These are phyloP conservation scores for Porites australiensis DNA, from an alignment of 64 coral and sea anemone genomes.

Conservation along the genomic window DNA sequence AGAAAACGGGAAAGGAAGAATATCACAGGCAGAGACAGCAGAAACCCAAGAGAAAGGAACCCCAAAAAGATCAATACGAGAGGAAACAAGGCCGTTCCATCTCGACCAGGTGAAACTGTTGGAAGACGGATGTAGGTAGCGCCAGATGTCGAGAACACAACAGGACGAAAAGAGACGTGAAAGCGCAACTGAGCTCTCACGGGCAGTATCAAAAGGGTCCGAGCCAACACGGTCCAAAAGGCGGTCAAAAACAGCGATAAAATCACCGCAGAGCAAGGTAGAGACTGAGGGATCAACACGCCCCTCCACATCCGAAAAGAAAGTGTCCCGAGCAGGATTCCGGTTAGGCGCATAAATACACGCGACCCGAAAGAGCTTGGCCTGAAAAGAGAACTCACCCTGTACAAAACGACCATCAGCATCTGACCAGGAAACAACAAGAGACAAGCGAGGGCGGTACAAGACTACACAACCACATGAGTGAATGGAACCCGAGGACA, in stretches of 20 bases:
- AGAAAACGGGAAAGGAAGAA: constrained; percentile 18
- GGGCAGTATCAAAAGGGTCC: background rate
- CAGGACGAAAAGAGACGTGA: background rate
- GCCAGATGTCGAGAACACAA: constrained; percentile 24
- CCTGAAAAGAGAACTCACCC: background rate
- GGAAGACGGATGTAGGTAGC: background rate
- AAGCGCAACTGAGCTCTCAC: background rate
- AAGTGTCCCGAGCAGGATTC: background rate
- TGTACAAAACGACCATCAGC: background rate
- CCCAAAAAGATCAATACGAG: constrained; percentile 31
- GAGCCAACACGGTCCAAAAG: background rate
- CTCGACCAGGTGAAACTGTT: background rate
- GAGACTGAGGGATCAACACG: background rate
- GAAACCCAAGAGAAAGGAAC: background rate
- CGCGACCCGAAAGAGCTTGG: background rate
- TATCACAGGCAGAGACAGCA: background rate
- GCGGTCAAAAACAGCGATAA: no score
- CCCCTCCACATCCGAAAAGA: background rate
- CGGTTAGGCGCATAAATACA: background rate
- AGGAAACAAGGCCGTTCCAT: background rate
- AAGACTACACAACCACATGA: constrained; percentile 12
- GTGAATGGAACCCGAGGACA: background rate
- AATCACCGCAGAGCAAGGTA: no score
- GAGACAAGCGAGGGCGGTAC: background rate
- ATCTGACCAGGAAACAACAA: background rate